phyloP scores from a whole-genome alignment of 1,140 invertebrate genomes.

The Drosophila quadrilineata region DNA sequence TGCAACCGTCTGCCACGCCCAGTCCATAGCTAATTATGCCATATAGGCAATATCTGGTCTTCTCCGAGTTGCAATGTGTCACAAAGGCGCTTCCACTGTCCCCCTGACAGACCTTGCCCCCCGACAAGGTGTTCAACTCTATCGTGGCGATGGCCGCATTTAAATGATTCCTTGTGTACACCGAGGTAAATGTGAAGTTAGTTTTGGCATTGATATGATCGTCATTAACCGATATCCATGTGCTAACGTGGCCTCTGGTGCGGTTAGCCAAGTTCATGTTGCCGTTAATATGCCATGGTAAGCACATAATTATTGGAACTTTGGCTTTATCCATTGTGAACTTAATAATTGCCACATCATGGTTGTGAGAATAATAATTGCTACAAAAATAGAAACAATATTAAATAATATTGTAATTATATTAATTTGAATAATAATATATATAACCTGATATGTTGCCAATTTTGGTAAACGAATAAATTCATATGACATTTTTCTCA shows the following conservation, averaged over 20 bases:
- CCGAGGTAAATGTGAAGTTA: no score
- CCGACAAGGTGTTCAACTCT: fast-evolving
- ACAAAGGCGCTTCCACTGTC: constrained; percentile 26
- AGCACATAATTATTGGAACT: not conserved
- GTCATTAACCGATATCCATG: no score
- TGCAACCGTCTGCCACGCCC: not conserved
- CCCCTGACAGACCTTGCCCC: not conserved
- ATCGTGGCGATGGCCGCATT: no score
- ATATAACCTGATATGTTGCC: no score
- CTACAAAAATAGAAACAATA: no score
- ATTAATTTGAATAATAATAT: no score
- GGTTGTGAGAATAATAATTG: no score
- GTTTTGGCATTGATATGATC: not conserved
- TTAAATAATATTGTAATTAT: no score
- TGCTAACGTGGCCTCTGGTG: not conserved
- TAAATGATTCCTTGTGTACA: no score
- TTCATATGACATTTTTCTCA: no score
- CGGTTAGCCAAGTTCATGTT: not conserved
- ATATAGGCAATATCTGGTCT: not conserved
- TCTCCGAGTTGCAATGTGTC: not conserved
- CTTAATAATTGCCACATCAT: not conserved
- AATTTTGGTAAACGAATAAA: no score
- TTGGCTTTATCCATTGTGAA: not conserved
- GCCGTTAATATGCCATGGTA: not conserved
- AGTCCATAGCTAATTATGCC: not conserved